Evolutionary conservation across 2,113 vertebrate species (phyloP).

Genomic region (Cairina moschata): DNA sequence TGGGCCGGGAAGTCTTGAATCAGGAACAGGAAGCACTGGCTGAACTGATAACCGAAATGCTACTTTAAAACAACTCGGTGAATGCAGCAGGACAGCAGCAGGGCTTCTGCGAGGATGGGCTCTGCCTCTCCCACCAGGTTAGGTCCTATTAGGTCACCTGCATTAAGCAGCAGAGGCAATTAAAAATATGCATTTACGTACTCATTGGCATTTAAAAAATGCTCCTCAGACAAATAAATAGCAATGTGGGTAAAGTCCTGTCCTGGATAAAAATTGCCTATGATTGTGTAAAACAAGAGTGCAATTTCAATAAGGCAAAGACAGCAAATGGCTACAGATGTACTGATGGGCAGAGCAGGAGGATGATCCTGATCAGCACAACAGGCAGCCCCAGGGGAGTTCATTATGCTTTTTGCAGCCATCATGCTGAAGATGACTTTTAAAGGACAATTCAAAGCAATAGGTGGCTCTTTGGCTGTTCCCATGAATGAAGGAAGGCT

Average conservation of each 20-base stretch:
- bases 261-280: background rate
- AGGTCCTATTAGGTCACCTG: background rate
- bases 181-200: background rate
- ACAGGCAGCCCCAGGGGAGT: background rate
- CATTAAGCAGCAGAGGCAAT: background rate
- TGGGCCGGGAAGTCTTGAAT: background rate
- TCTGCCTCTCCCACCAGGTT: background rate
- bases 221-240: background rate
- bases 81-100: background rate
- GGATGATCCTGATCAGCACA: background rate
- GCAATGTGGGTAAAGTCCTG: rapidly evolving
- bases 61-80: background rate
- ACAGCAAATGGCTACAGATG: background rate
- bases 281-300: background rate
- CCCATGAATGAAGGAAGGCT: background rate
- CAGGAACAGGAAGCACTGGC: background rate
- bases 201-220: background rate
- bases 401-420: background rate
- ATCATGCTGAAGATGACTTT: background rate
- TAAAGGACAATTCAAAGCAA: background rate
- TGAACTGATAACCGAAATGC: background rate
- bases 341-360: background rate
- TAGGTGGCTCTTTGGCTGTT: background rate
- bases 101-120: background rate
- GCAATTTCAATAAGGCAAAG: background rate